A percentile compares a stretch with the other conserved stretches of the same genome.
phyloP scores from a whole-genome alignment of 2,113 vertebrate genomes.

The Nibea albiflora region DNA sequence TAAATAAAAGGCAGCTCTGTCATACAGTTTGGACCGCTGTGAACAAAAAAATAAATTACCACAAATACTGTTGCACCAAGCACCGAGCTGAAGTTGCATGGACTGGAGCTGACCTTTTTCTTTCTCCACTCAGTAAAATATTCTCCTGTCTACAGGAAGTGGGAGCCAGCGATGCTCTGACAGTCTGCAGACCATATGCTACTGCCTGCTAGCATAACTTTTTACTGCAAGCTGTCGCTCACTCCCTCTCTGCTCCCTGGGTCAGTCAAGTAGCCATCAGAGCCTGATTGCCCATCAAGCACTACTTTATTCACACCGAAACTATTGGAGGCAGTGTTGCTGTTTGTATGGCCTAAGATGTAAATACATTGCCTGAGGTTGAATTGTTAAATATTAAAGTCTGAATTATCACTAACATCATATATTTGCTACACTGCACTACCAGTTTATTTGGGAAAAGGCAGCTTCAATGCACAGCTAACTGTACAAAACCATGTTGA shows the following conservation, averaged over 20 bases:
- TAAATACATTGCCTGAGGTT: not conserved
- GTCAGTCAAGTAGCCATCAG: constrained; percentile 58
- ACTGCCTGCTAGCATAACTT: constrained; percentile 59
- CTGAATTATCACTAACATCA: not conserved
- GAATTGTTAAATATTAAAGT: not conserved
- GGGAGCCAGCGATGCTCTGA: constrained; percentile 44
- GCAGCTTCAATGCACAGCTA: not conserved
- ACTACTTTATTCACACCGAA: constrained; percentile 54
- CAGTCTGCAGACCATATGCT: constrained; percentile 67
- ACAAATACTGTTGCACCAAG: not conserved
- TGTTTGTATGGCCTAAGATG: not conserved
- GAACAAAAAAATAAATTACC: not conserved
- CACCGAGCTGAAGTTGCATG: not conserved
- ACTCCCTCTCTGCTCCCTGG: constrained; percentile 49
- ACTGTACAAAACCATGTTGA: not conserved
- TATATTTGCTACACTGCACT: not conserved
- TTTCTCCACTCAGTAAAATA: constrained; percentile 24
- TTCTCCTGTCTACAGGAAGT: constrained; percentile 32
- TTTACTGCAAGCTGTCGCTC: constrained; percentile 71
- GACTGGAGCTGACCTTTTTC: not conserved
- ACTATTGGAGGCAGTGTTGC: not conserved
- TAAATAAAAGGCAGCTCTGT: not conserved
- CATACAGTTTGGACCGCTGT: not conserved
- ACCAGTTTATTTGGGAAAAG: not conserved
- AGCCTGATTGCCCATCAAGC: constrained; percentile 57